Evolutionary conservation across 2,113 vertebrate species (phyloP).

Genomic region (Nyctibius bracteatus): DNA sequence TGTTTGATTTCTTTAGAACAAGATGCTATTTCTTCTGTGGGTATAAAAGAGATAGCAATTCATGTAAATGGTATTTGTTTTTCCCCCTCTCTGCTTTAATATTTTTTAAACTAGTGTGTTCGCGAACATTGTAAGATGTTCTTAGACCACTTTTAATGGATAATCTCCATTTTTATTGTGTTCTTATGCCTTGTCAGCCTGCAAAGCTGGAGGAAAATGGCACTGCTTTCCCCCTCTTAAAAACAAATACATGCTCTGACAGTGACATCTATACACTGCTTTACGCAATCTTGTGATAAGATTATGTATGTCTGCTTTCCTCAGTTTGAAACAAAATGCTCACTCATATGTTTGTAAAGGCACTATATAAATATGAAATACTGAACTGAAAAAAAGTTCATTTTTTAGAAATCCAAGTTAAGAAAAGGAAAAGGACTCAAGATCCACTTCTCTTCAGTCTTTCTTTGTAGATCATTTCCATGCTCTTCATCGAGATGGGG

Average conservation of each 20-base stretch:
- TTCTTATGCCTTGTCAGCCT: not conserved
- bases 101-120: not conserved
- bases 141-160: not conserved
- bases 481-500: not conserved
- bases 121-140: not conserved
- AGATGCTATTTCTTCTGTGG: not conserved
- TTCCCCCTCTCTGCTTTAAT: not conserved
- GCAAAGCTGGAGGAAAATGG: not conserved
- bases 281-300: not conserved
- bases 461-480: not conserved
- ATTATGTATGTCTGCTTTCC: not conserved
- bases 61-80: not conserved
- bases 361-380: not conserved
- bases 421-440: not conserved
- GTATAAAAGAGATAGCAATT: not conserved
- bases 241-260: not conserved
- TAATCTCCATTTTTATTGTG: not conserved
- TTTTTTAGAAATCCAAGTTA: not conserved
- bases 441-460: not conserved
- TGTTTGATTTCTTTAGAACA: not conserved
- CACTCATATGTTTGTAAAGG: not conserved
- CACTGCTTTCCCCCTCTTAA: not conserved
- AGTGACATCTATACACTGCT: not conserved
- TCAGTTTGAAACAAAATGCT: not conserved
- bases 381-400: not conserved